phyloP scores from a whole-genome alignment of 2,113 vertebrate species.

The Dermatemys mawii region DNA sequence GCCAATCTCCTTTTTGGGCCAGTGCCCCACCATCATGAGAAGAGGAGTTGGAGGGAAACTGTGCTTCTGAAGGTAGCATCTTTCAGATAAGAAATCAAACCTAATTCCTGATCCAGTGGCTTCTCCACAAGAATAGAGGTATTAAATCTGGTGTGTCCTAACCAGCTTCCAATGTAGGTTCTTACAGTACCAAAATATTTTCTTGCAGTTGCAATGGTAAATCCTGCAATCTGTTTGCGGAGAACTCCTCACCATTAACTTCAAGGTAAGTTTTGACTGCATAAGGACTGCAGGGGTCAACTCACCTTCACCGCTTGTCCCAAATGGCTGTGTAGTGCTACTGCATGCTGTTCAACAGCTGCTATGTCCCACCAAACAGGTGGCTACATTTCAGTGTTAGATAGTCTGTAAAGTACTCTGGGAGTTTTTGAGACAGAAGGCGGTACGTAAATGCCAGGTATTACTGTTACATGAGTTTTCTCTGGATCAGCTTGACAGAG shows the following conservation, averaged over 20 bases:
- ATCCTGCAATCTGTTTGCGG: background rate
- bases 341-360: background rate
- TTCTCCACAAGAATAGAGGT: fast-evolving
- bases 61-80: background rate
- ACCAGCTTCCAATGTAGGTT: fast-evolving
- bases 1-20: background rate
- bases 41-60: background rate
- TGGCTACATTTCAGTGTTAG: background rate
- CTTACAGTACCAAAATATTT: background rate
- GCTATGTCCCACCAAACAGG: background rate
- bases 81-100: background rate
- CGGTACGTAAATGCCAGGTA: background rate
- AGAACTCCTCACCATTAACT: background rate
- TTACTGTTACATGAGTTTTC: background rate
- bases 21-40: background rate
- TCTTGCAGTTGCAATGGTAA: background rate
- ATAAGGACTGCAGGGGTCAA: slow-evolving; percentile 41
- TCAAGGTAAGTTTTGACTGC: slow-evolving; percentile 39
- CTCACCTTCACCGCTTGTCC: background rate
- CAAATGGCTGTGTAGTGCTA: background rate
- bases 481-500: background rate
- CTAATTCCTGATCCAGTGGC: background rate
- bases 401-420: background rate
- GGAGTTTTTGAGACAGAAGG: background rate
- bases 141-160: background rate